phyloP scores from a whole-genome alignment of 2,888 invertebrate genomes.

The Kuschelorhynchus macadamiae region DNA sequence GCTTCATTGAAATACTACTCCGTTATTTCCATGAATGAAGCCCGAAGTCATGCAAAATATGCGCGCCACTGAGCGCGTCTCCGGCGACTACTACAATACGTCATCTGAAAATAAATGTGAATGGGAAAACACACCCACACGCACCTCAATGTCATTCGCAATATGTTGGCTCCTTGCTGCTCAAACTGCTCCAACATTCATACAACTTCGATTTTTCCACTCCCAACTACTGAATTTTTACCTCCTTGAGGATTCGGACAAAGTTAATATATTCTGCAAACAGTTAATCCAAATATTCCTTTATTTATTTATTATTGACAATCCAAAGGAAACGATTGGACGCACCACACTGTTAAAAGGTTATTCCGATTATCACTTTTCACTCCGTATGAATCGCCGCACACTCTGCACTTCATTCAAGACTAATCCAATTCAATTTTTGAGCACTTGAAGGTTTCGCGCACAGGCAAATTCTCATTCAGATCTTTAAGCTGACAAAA shows the following conservation, averaged over 20 bases:
- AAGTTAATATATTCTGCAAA: not conserved
- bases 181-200: constrained; percentile 38
- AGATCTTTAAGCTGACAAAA: not conserved
- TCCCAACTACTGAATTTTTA: constrained; percentile 5
- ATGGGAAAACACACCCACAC: constrained; percentile 63
- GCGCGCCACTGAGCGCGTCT: constrained; percentile 37
- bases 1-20: constrained; percentile 12
- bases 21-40: constrained; percentile 26
- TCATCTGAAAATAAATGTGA: constrained; percentile 59
- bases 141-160: constrained; percentile 65
- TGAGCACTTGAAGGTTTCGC: constrained; percentile 7
- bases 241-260: constrained; percentile 2
- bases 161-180: constrained; percentile 53
- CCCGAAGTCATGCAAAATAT: constrained; percentile 28
- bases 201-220: constrained; percentile 23
- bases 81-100: constrained; percentile 43
- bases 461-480: constrained; percentile 8
- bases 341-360: constrained; percentile 43
- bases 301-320: constrained; percentile 3
- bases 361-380: constrained; percentile 35
- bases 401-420: constrained; percentile 31
- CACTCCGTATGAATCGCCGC: constrained; percentile 28
- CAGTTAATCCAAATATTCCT: constrained; percentile 9
- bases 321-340: constrained; percentile 2
- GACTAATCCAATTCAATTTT: constrained; percentile 26